Evolutionary conservation across 2,888 invertebrate species (phyloP), one percentile per base, ranked within the genome.

Genomic region (Pteria penguin): DNA sequence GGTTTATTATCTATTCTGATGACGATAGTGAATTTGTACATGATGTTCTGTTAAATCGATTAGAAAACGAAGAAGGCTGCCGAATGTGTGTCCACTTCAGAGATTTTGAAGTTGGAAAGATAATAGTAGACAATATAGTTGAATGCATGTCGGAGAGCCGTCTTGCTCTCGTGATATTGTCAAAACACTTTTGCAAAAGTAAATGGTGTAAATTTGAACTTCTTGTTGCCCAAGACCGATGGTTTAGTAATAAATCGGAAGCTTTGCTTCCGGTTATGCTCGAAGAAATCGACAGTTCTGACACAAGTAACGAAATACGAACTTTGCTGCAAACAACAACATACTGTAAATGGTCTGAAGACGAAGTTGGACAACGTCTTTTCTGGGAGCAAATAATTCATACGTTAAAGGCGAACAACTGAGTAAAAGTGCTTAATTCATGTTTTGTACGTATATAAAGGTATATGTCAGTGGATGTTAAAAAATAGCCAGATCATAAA

Each of bases 181-280:
- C 95, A 0, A 93, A 94, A 52, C 92, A 93, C 80, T 95, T 95
- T 88, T 90, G 95, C 5, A 91, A 94, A 5, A 95, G 95, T 81
- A 94, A 95, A 79, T 95, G 95, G 95, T 95, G 95, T 84, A 94
- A 95, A 84, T 95, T 95, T 82, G 95, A 95, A 90, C 94, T 95
- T 94, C 94, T 95, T 83, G 87, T 95, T 60, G 95, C 95, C 0
- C 95, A 95, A 92, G 93, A 2, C 14, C 45, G 45, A 14, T 36
- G 45, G 45, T 14, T 36, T 36, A 5, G 45, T 36, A 36, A 36
- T 14, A 14, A 36, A 36, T 11, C 8, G 8, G 45, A 36, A 5
- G 45, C 45, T 11, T 14, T 36, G 45, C 8, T 36, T 14, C 14
- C 14, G 14, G 45, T 36, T 36, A 36, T 36, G 45, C 45, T 36